Base-by-base conservation (phyloP, 2,888 invertebrate species). In the Epinotia nisella region DNA sequence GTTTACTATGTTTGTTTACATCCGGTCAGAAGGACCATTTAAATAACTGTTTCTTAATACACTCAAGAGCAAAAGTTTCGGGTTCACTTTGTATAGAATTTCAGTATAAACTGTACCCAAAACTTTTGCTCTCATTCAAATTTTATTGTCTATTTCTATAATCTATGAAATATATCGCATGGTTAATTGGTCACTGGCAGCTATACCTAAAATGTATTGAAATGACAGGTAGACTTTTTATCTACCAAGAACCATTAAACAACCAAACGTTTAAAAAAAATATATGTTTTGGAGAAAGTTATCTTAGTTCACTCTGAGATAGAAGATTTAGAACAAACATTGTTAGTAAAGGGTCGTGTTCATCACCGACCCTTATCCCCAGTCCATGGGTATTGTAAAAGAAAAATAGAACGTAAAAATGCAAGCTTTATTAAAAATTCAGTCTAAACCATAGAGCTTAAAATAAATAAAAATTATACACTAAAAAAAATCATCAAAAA, bases 391-490 rank as follows among this genome's bases (percentile, higher is more conserved):
- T 79, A 80, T 81, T 80, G 82, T 80, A 83, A 82, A 87, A 87
- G 85, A 89, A 87, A 88, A 86, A 82, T 86, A 82, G 82, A 80
- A 81, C 78, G 86, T 88, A 87, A 87, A 91, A 91, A 89, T 84
- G 88, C 91, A 93, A 93, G 93, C 93, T 93, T 93, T 93, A 93
- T 93, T 93, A 91, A 88, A 91, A 91, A 87, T 84, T 92, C 90
- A 93, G 91, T 93, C 92, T 90, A 90, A 87, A 88, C 87, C 87
- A 91, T 85, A 90, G 85, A 75, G 66, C 58, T 83, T 78, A 79
- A 79, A 82, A 78, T 82, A 79, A 83, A 85, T 83, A 82, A 85
- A 87, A 83, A 88, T 83, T 86, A 83, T 83, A 78, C 77, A 80
- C 78, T 81, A n/a, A 81, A 78, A 81, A 83, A 85, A 87, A 88